Conservation (phyloP, 1,140 invertebrate species). For the Hyposmocoma kahamanoa region DNA sequence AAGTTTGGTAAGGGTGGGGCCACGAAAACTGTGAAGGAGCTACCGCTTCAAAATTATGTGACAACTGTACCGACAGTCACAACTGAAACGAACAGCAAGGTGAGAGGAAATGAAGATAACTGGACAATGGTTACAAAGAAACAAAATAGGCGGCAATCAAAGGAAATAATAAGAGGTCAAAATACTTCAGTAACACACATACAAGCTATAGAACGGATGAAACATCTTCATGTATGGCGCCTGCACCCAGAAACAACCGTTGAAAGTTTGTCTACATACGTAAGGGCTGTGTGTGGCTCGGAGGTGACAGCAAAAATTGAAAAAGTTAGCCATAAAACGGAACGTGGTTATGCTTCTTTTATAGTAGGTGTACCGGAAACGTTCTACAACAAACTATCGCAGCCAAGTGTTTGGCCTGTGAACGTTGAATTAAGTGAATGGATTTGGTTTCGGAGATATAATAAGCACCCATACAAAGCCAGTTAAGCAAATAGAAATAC, state of each 20-base stretch:
- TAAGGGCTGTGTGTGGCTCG: not conserved
- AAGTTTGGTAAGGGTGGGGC: not conserved
- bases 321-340: not conserved
- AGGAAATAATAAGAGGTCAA: not conserved
- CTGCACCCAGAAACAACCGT: not conserved
- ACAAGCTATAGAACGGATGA: not conserved
- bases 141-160: not conserved
- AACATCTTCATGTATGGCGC: constrained; percentile 1
- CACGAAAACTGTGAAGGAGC: not conserved
- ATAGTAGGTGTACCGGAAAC: not conserved
- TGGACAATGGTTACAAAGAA: not conserved
- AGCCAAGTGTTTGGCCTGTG: not conserved
- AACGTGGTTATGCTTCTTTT: no score
- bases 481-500: no score
- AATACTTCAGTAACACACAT: not conserved
- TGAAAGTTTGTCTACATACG: not conserved
- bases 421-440: no score
- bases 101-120: not conserved
- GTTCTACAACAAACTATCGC: not conserved
- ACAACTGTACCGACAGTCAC: not conserved
- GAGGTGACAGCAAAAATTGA: not conserved
- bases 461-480: no score
- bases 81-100: not conserved
- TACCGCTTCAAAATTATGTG: not conserved
- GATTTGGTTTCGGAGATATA: no score